Base-by-base conservation (phyloP, 2,888 invertebrate species). In the Cerastis rubricosa region DNA sequence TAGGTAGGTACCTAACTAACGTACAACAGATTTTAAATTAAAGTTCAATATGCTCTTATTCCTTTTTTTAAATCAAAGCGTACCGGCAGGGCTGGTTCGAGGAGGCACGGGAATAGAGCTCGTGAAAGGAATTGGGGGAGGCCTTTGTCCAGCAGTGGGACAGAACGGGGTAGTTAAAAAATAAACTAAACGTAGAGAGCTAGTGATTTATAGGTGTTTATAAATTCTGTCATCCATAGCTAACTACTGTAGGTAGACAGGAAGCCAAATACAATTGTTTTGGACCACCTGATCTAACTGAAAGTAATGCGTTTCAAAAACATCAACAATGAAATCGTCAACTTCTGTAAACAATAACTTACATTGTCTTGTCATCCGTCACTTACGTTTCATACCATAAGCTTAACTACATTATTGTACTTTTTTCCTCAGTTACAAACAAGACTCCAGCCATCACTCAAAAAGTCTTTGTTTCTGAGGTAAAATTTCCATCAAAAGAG, bases 401-500 rank as follows among this genome's bases (percentile, higher is more conserved):
- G 22, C 25, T 43, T 35, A 49, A 51, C 17, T 8, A 49, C 19
- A 49, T 67, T 61, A 57, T 67, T 67, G 12, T 57, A 47, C 8
- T 25, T 66, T 40, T 61, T 67, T 63, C 9, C 35, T 61, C 49
- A 71, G 45, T 47, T 14, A 57, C n/a, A 17, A n/a, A 43, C 29
- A 67, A 57, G 7, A 49, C 40, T 29, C 49, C 66, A 43, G 35
- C 57, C 14, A 43, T 47, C 57, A 64, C 49, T 64, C 51, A 66
- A 59, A 64, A 63, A 64, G 8, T 74, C n/a, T 76, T 81, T 84
- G 65, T 80, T 63, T 17, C 25, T 25, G 40, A 43, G 40, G 69
- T 19, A 66, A 64, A 67, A 70, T 66, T 77, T 72, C 72, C 70
- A 61, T 72, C 67, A 51, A 67, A 81, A 75, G 43, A 71, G 19